A percentile compares a stretch with the other conserved stretches of the same genome.
phyloP scores from a whole-genome alignment of 2,797 vertebrate genomes.

The Falco biarmicus region DNA sequence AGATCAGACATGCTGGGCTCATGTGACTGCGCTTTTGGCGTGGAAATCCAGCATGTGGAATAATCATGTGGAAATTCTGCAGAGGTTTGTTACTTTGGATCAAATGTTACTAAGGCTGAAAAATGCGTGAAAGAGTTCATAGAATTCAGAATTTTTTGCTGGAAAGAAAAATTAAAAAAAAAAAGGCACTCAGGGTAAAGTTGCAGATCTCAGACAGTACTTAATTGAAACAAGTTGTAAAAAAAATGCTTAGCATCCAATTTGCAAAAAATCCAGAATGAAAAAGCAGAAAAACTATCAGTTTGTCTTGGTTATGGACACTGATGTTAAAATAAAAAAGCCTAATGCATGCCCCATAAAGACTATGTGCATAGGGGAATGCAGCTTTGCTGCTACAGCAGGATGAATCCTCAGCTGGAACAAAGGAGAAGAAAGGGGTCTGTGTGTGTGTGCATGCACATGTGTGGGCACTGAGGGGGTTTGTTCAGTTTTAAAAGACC shows the following conservation, averaged over 20 bases:
- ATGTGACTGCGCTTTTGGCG: neutral
- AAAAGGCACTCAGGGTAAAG: neutral
- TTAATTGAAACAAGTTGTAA: neutral
- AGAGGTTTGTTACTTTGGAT: neutral
- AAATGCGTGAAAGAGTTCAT: neutral
- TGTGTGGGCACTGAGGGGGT: constrained; percentile 16
- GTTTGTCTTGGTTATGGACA: neutral
- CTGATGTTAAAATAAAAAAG: neutral
- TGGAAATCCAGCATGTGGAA: neutral
- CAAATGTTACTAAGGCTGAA: neutral
- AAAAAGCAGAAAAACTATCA: neutral
- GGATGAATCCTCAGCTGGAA: neutral
- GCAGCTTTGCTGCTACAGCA: neutral
- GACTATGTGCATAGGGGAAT: neutral
- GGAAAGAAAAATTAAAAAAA: neutral
- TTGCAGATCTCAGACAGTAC: neutral
- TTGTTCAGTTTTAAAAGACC: constrained; percentile 3
- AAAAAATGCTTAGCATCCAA: neutral
- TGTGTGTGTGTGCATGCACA: neutral
- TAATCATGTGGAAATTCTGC: neutral
- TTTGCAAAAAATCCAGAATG: neutral
- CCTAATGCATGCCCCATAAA: neutral
- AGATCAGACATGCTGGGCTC: neutral
- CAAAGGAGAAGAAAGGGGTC: constrained; percentile 18
- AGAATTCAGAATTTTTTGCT: neutral